Evolutionary conservation across 2,797 vertebrate species (phyloP).

Genomic region (Onychomys arenicola): DNA sequence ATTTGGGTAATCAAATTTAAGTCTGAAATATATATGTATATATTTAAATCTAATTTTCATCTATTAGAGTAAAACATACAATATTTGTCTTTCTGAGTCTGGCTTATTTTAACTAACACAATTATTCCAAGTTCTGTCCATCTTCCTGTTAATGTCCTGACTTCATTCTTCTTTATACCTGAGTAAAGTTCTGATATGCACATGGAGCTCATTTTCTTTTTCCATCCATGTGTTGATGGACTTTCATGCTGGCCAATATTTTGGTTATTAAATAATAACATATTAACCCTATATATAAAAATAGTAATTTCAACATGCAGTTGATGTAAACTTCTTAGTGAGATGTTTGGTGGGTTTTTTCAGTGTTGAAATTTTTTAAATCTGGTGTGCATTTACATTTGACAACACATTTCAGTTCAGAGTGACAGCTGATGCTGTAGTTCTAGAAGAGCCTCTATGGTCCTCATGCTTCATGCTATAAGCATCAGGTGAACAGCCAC

Average conservation of each 20-base stretch:
- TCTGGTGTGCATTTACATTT: background rate
- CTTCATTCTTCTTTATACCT: background rate
- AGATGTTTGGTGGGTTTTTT: background rate
- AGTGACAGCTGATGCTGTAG: background rate
- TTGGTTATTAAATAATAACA: background rate
- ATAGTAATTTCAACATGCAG: background rate
- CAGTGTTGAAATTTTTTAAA: background rate
- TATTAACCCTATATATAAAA: background rate
- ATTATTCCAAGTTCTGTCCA: background rate
- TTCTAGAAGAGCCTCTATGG: background rate
- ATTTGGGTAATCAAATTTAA: constrained; percentile 44
- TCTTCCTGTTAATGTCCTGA: background rate
- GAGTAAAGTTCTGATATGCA: too few species aligned
- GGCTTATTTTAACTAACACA: background rate
- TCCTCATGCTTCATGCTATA: background rate
- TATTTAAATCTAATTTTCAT: background rate
- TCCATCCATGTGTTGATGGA: background rate
- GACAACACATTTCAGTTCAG: background rate
- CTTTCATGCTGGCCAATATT: background rate
- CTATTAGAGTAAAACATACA: background rate
- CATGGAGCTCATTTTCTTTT: background rate
- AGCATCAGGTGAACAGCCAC: background rate
- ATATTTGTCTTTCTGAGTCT: background rate
- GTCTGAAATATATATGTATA: background rate
- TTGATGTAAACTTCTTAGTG: background rate